Evolutionary conservation across 2,113 vertebrate genomes (phyloP), one percentile per base, ranked within the genome.

Genomic region (Osmerus mordax): DNA sequence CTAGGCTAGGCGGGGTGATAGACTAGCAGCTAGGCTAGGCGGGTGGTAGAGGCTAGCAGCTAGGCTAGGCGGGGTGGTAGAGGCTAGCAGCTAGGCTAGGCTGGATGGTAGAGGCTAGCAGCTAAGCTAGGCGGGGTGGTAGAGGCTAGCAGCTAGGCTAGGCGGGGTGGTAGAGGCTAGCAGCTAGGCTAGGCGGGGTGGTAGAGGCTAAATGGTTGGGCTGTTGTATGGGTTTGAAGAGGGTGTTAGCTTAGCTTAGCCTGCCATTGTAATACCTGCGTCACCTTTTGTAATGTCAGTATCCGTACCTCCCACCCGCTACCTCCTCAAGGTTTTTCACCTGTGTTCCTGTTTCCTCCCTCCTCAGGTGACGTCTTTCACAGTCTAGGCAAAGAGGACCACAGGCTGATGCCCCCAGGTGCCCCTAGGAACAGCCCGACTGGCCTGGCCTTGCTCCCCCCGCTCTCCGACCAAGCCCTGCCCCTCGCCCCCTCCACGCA

Each of bases 321-420:
- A 11, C 41, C 2, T 47, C 41, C 41, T 47, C 41, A 47, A 47
- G 41, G 41, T 60, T n/a, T 60, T 12, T 60, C n/a, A 21, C 21
- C 16, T 3, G 6, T 52, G 2, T 41, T 55, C 1, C 0, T 68
- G 5, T 56, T 0, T 0, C 81, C 19, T 66, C 47, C 73, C 68
- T 81, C 1, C 23, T 29, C 76, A 98, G 97, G 95, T 81, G 96
- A 98, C 41, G 96, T 98, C 67, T 98, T 98, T 89, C 97, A 99
- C 78, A 94, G 89, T 83, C 79, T 97, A 85, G 94, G 82, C 90
- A 95, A 96, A 91, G 96, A 99, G 76, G 96, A 98, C 81, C 95
- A 95, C 69, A 86, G 96, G 81, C 95, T 93, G 74, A 83, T 93
- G 18, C 78, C 91, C 9, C 92, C 95, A 0, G 78, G 91, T n/a